Evolutionary conservation across 35 echinoderm and acorn worm genomes (phyloP), one percentile per base, ranked within the genome.

Genomic region (Apostichopus parvimensis): DNA sequence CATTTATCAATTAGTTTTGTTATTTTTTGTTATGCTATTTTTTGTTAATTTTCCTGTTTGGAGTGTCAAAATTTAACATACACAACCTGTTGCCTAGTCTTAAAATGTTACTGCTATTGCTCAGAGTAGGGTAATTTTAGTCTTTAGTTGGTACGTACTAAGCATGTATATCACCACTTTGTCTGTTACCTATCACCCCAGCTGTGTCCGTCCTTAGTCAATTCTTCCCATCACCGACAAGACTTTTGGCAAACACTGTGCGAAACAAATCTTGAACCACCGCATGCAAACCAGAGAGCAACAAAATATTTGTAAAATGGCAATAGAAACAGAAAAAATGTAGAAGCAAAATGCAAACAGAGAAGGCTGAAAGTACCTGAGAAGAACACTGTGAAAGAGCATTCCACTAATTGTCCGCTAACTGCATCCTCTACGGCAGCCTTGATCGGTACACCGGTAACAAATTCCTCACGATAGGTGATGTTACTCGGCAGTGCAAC

Each of bases 381-480:
- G 85, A 87, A 87, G 64, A 87, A 87, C 5, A 87, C 85, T 14
- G 17, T 87, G 64, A 87, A 87, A 14, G 85, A 62, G 10, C 85
- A 87, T 28, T 87, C 57, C 6, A 87, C 57, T 15, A 87, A 58
- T 12, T 17, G 23, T 9, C 85, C 85, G 17, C 54, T 87, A 4
- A 62, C 85, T 24, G 85, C 17, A 87, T 87, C 85, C 25, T 87
- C 85, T 11, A 87, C 85, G 10, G 59, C 64, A 14, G 85, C 85
- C 57, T 14, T 87, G 20, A 87, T 87, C 18, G 54, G 12, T 28
- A 87, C 6, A n/a, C 85, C 85, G 25, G 85, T 62, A 6, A 25
- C 54, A 71, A 71, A 87, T 71, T 87, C 85, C 25, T 64, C 28
- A 21, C 57, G 57, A 71, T 87, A 87, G n/a, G 54, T 57, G 54